These are phyloP conservation scores for Athene noctua DNA, from an alignment of 2,113 vertebrate genomes.

Conservation along the genomic window DNA sequence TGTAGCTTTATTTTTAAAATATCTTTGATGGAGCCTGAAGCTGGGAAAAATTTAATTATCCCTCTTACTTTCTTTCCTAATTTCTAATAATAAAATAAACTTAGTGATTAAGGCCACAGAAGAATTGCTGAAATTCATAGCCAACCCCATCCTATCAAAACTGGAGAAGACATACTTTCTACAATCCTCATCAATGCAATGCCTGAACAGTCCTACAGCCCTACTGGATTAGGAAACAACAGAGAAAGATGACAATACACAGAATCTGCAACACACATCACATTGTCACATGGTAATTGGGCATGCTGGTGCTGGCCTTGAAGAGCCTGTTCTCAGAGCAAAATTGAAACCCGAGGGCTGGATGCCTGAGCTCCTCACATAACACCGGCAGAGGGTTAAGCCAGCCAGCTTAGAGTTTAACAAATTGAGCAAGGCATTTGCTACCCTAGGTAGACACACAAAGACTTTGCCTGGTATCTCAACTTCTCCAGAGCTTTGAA, in stretches of 20 bases:
- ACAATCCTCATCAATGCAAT: neutral
- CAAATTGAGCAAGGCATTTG: neutral
- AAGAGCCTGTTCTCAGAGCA: neutral
- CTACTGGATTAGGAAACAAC: neutral
- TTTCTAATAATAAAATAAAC: constrained; percentile 32
- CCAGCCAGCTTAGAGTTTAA: neutral
- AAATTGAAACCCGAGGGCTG: neutral
- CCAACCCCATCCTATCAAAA: neutral
- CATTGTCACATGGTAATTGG: neutral
- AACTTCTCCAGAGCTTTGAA: neutral
- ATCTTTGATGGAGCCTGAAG: constrained; percentile 30
- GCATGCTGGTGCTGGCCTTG: neutral
- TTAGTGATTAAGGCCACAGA: neutral
- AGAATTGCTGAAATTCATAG: neutral
- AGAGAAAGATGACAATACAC: neutral
- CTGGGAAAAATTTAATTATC: constrained; percentile 33
- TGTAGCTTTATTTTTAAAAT: constrained; percentile 25
- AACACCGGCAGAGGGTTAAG: neutral
- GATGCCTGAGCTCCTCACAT: neutral
- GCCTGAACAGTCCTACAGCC: neutral
- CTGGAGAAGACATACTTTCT: neutral
- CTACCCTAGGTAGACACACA: neutral
- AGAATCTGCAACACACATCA: neutral
- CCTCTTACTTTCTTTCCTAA: neutral
- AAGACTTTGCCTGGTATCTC: neutral